Base-by-base conservation (phyloP, 2,797 vertebrate genomes). In the Hylomyscus alleni region DNA sequence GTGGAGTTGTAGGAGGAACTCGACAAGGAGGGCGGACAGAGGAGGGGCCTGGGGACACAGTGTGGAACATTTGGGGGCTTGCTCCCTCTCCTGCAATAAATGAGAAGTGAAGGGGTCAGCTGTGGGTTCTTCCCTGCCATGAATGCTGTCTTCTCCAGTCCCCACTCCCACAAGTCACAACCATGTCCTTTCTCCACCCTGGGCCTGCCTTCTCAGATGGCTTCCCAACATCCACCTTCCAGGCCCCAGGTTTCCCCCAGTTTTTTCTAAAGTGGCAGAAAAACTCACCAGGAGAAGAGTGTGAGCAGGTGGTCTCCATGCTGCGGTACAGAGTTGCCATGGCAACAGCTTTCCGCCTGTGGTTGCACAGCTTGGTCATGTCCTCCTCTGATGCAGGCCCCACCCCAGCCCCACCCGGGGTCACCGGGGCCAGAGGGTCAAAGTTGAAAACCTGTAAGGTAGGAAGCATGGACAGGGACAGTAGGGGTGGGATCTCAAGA, bases 281-380 rank as follows among this genome's bases (percentile, higher is more conserved):
- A 96, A 84, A 96, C 94, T 98, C 97, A 97, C 98, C 98, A 93
- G 97, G 97, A 98, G 97, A 98, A 98, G 97, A 96, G 94, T 97
- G 98, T 97, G 98, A 97, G 97, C 98, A 98, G 97, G 98, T 98
- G 97, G 98, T 99, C 98, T 99, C 99, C 99, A 99, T 99, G 98
- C 99, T 99, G 90, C 98, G 98, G 98, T 99, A 99, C 54, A 99
- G 98, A 10, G 99, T 99, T 86, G 99, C 99, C 99, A 99, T 99
- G 19, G 99, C 99, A 88, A 99, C 99, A 88, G 99, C 99, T 99
- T 99, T 99, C 99, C 99, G 98, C 81, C 99, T 98, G 98, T 99
- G 99, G 98, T 99, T 99, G 98, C 99, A 99, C 95, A 99, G 99
- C 99, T 99, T 99, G 99, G 99, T 99, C 99, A 99, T 99, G 97